These are phyloP conservation scores for Chelidonichthys spinosus DNA, from an alignment of 2,797 vertebrate genomes.

Conservation along the genomic window DNA sequence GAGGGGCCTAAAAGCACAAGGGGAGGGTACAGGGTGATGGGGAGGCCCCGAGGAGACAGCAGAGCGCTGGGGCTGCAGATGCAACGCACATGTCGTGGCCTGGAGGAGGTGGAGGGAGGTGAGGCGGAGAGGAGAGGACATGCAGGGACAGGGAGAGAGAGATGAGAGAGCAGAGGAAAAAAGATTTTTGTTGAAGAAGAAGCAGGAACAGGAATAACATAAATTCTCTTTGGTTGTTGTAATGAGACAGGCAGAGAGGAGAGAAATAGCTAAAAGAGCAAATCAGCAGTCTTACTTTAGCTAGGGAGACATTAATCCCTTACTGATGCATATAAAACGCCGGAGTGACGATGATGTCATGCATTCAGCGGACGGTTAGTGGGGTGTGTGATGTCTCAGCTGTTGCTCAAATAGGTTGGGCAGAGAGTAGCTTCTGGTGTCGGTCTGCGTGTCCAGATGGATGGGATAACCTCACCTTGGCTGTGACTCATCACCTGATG, in stretches of 20 bases:
- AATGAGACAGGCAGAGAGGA: slow-evolving; percentile 11
- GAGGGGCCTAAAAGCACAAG: slow-evolving; percentile 81
- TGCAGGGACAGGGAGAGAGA: slow-evolving; percentile 20
- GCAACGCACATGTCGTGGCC: slow-evolving; percentile 65
- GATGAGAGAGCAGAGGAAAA: slow-evolving; percentile 30
- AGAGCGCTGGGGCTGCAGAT: slow-evolving; percentile 65
- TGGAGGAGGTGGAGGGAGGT: slow-evolving; percentile 46
- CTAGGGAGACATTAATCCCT: slow-evolving; percentile 39
- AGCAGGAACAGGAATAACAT: background rate
- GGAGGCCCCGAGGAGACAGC: slow-evolving; percentile 67
- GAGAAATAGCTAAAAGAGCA: slow-evolving; percentile 21
- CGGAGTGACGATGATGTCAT: slow-evolving; percentile 72
- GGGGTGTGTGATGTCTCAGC: slow-evolving; percentile 69
- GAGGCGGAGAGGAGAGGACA: slow-evolving; percentile 49
- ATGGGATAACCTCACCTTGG: slow-evolving; percentile 73
- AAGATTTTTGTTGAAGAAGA: slow-evolving; percentile 13
- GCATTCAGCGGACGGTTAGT: slow-evolving; percentile 51
- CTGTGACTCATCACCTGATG: slow-evolving; percentile 76
- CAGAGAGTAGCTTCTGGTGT: slow-evolving; percentile 67
- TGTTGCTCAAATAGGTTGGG: slow-evolving; percentile 68
- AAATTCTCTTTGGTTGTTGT: slow-evolving; percentile 1
- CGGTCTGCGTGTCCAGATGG: slow-evolving; percentile 62
- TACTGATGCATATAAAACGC: slow-evolving; percentile 56
- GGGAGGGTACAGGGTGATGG: slow-evolving; percentile 68
- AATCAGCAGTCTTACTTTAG: slow-evolving; percentile 43